These are phyloP conservation scores for Ormyrus thymus DNA, from an alignment of 2,888 invertebrate genomes.

Conservation along the genomic window DNA sequence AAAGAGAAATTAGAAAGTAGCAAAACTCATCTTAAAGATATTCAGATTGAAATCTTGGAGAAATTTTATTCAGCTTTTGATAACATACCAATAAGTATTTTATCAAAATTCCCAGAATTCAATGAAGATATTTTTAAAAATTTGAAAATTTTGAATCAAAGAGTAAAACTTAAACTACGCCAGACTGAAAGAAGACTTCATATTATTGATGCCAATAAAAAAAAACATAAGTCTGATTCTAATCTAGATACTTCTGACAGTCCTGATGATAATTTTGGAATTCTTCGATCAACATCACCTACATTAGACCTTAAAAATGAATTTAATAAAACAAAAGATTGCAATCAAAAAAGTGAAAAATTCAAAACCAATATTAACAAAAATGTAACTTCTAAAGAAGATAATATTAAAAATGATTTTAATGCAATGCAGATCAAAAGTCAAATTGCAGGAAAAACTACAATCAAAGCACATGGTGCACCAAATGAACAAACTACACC, in stretches of 20 bases:
- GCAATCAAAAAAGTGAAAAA: neutral
- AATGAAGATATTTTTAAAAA: slow-evolving; percentile 77
- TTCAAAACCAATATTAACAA: neutral
- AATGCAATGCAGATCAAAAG: no score
- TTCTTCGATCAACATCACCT: no score
- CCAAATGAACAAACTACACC: slow-evolving; percentile 2
- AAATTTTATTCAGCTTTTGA: slow-evolving; percentile 80
- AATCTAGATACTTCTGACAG: neutral
- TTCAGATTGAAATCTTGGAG: slow-evolving; percentile 80
- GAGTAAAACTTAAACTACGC: slow-evolving; percentile 78
- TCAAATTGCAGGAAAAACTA: no score
- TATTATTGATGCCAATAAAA: neutral
- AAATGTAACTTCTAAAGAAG: neutral
- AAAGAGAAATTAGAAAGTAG: slow-evolving; percentile 63
- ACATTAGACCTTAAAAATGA: neutral
- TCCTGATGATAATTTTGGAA: no score
- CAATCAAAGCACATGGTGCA: neutral
- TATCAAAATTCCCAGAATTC: slow-evolving; percentile 80
- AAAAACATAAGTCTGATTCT: slow-evolving; percentile 13
- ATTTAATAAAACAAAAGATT: neutral
- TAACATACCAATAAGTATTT: slow-evolving; percentile 80
- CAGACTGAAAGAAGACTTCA: slow-evolving; percentile 67
- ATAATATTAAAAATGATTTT: no score
- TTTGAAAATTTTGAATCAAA: slow-evolving; percentile 78
- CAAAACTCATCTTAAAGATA: slow-evolving; percentile 73